Evolutionary conservation across 2,113 vertebrate species (phyloP), one percentile per base, ranked within the genome.

Genomic region (Polypterus senegalus): DNA sequence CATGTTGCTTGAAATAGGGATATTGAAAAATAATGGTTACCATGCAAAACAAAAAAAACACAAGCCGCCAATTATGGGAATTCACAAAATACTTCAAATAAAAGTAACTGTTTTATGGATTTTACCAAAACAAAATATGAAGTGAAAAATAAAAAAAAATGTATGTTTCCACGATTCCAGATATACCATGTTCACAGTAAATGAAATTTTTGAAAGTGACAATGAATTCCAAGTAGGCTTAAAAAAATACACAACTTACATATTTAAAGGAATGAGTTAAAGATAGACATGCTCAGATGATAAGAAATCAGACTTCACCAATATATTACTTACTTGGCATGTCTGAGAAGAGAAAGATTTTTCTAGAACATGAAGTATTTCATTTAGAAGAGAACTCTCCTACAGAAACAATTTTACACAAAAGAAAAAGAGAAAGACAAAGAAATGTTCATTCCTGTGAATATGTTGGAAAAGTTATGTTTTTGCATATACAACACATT

Each of bases 311-410:
- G 49, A 49, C 73, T 65, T 54, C 72, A 55, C 43, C 43, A 63
- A 58, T 59, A 65, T 65, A 7, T 73, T 83, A 86, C 85, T 87
- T 80, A 87, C 83, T 64, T 82, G 76, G 67, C 61, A 66, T 52
- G 61, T 62, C 64, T 49, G 53, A 61, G 58, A 27, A 47, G 76
- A 65, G 48, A 74, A 66, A 59, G 57, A 66, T 64, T 77, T 77
- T 59, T 73, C 77, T 67, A 86, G 73, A 72, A 75, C 76, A 72
- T 76, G 76, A 58, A 88, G 84, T 76, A 86, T 88, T 85, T 88
- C 84, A 27, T 79, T 82, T 68, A 88, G 81, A 54, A 88, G 86
- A 68, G 84, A 75, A 59, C 79, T 85, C 68, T 88, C 84, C 86
- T 88, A 72, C 65, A 68, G 70, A 49, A 70, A 66, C 61, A 47